Percentiles rank a stretch among this genome's conserved stretches.
phyloP scores from a whole-genome alignment of 35 echinoderm and acorn worm species.

The Apostichopus parvimensis region DNA sequence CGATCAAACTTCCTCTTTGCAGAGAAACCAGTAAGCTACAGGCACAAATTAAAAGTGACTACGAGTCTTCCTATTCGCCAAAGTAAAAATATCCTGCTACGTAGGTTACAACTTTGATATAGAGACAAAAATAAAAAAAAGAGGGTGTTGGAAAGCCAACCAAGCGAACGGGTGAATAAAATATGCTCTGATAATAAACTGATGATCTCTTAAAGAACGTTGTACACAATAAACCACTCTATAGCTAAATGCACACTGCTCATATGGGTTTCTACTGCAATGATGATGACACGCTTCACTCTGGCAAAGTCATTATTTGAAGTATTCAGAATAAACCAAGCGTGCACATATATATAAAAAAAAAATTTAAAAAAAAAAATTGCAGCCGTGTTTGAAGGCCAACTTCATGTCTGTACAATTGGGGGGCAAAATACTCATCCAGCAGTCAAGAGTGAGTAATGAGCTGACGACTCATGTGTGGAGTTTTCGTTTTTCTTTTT shows the following conservation, averaged over 20 bases:
- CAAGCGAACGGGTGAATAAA: neutral
- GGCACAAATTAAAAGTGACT: no score
- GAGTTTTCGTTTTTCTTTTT: neutral
- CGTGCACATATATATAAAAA: slow-evolving; percentile 1
- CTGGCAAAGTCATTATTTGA: slow-evolving; percentile 36
- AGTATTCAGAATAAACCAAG: slow-evolving; percentile 7
- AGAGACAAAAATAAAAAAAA: neutral
- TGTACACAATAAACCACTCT: neutral
- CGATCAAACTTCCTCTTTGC: neutral
- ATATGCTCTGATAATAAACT: slow-evolving; percentile 6
- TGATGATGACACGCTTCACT: neutral
- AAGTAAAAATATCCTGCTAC: no score
- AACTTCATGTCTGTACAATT: neutral
- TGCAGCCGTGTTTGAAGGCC: slow-evolving; percentile 32
- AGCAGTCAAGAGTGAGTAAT: slow-evolving; percentile 38
- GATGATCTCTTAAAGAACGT: neutral
- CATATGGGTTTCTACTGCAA: neutral
- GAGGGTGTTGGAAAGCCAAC: neutral
- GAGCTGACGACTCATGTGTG: neutral
- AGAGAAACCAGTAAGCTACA: no score
- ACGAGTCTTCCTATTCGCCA: no score
- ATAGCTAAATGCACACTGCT: neutral
- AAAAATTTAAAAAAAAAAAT: neutral
- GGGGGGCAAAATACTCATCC: slow-evolving; percentile 37
- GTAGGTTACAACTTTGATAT: no score